Base-by-base conservation (phyloP, 2,888 invertebrate genomes). In the Oscheius onirici region DNA sequence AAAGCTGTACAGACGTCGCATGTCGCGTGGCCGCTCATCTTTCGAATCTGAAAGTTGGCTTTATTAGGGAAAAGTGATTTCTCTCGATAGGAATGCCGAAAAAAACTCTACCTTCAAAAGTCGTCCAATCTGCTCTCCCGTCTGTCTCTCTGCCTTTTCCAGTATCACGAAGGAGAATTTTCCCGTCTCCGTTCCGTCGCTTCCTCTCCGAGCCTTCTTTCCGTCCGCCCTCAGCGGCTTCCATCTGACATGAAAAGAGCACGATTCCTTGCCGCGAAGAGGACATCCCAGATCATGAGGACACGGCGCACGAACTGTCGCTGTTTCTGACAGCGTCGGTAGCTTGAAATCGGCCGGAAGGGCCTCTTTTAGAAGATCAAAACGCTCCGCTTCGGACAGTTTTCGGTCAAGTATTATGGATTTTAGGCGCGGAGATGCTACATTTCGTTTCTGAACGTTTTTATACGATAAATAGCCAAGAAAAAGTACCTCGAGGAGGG, bases 221-320 rank as follows among this genome's bases (percentile, higher is more conserved):
- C 85, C 83, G 72, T 86, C 86, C 2, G 84, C 83, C 15, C 85
- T 80, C 44, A 82, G 68, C 11, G 83, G 76, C 60, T 71, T 70
- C 73, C 79, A 87, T 61, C 80, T 55, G 0, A 83, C 75, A 15
- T 49, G 40, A 58, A 85, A 83, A 3, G 79, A 69, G 61, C 86
- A 86, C 0, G 82, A 17, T 40, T 54, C 17, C 46, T 51, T 44
- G 5, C 26, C 46, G 8, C 68, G 60, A 24, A 75, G 40, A 13
- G 96, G 96, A 87, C 96, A 97, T 0, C 90, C 84, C 24, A 89
- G 87, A 82, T 94, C 93, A 85, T 95, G 94, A 0, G 95, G 93
- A 87, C 96, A 97, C 90, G 93, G 87, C 5, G 86, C 86, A 51
- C 83, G 71, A 3, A 87, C 84, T n/a, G 81, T 76, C 0, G 84